Evolutionary conservation across 2,888 invertebrate genomes (phyloP).

Genomic region (Orthosia gothica): DNA sequence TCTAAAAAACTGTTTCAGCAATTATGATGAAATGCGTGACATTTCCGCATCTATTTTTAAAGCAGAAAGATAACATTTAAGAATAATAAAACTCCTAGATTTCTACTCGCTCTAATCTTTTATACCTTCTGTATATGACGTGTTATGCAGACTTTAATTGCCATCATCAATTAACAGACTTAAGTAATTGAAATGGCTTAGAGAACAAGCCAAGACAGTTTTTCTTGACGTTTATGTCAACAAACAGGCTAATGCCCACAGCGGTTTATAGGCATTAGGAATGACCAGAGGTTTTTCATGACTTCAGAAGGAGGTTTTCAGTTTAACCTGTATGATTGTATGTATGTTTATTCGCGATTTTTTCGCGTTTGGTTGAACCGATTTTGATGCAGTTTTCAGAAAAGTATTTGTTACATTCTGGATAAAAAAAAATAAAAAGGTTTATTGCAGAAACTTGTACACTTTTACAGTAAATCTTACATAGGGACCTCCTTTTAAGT

Average conservation of each 20-base stretch:
- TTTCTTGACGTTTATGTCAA: conserved; percentile 24
- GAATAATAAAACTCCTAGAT: conserved; percentile 12
- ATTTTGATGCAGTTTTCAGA: too few relatives aligned
- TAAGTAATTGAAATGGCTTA: conserved; percentile 3
- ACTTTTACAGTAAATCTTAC: too few relatives aligned
- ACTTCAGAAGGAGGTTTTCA: too few relatives aligned
- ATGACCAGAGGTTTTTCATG: too few relatives aligned
- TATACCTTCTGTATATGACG: conserved; percentile 25
- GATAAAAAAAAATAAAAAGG: too few relatives aligned
- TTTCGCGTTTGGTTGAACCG: too few relatives aligned
- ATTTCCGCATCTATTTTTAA: conserved; percentile 31
- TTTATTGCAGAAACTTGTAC: too few relatives aligned
- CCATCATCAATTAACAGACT: conserved; percentile 15
- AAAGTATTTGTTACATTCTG: too few relatives aligned
- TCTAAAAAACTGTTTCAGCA: conserved; percentile 11
- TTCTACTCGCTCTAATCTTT: conserved; percentile 9
- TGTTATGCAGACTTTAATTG: not conserved
- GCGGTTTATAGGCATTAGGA: not conserved
- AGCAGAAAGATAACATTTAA: conserved; percentile 27
- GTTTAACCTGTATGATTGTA: too few relatives aligned
- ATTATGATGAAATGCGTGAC: conserved; percentile 28
- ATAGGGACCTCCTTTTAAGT: too few relatives aligned
- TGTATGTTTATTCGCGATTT: too few relatives aligned
- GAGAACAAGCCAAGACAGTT: not conserved
- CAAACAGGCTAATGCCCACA: not conserved